Evolutionary conservation across 2,888 invertebrate genomes (phyloP), one percentile per base, ranked within the genome.

Genomic region (Palloptera scutellata): DNA sequence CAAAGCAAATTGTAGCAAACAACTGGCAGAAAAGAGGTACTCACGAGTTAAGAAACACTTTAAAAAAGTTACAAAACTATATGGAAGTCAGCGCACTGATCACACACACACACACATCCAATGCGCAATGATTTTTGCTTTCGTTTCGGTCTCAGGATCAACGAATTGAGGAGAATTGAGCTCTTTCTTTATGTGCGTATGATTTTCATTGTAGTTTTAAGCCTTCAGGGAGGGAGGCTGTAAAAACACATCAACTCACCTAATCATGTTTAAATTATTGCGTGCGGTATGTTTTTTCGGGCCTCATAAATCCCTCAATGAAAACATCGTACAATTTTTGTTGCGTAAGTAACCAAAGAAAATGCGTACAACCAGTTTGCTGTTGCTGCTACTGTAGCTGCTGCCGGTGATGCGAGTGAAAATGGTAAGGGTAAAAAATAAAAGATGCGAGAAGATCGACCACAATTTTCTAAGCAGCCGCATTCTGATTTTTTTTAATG

Each of bases 201-300:
- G 63, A 42, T 68, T 60, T 54, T 52, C 61, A 15, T 60, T 62
- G 40, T 62, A 57, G 68, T 69, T 55, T 70, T 80, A 81, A 82
- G 80, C 79, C 81, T 75, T 75, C 73, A 72, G 78, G 73, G 61
- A 72, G 73, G 77, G 75, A 83, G 81, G 82, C 83, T 83, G 83
- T 81, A 79, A 83, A 83, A 83, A 83, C 83, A 82, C 77, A 77
- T 77, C 77, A 76, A 77, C 74, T 76, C 79, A 8, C 41, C 76
- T 84, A 83, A 83, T 83, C 84, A 83, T 82, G 83, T 84, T 83
- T 84, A 82, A 84, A 84, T 84, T 83, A 83, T 82, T 81, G 81
- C 73, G 66, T 72, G 73, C 70, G 71, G 68, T 66, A 65, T 69
- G 68, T 73, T 72, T 66, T 71, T 71, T 67, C 42, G 41, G 58